Evolutionary conservation across 2,888 invertebrate genomes (phyloP).

Genomic region (Stramonita haemastoma): DNA sequence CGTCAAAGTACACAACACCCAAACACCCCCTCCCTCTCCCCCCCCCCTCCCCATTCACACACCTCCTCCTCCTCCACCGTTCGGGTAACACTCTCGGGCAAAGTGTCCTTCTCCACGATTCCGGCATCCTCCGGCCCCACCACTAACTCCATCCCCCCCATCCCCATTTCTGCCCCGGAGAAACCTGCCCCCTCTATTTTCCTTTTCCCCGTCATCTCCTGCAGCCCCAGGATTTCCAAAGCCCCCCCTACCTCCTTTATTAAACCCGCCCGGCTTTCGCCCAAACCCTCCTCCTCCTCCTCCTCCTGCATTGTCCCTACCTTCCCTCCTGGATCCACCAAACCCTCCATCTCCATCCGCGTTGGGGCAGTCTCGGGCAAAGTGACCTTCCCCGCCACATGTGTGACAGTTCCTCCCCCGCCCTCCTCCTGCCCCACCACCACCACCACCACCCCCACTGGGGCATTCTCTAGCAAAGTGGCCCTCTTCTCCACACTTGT

Average conservation of each 20-base stretch:
- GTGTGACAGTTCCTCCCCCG: constrained; percentile 62
- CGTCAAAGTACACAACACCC: too few relatives aligned
- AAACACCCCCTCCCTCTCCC: too few relatives aligned
- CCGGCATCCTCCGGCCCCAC: constrained; percentile 24
- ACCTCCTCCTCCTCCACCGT: constrained; percentile 15
- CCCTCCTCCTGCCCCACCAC: constrained; percentile 44
- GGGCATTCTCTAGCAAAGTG: constrained; percentile 66
- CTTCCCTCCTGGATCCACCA: background rate
- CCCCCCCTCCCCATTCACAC: too few relatives aligned
- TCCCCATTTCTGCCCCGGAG: background rate
- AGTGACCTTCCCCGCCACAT: constrained; percentile 70
- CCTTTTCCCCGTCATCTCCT: constrained; percentile 57
- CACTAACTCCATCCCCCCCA: background rate
- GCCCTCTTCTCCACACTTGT: constrained; percentile 70
- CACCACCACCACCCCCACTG: constrained; percentile 54
- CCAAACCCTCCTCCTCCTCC: constrained; percentile 63
- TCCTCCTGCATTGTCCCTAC: constrained; percentile 61
- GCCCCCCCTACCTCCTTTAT: background rate
- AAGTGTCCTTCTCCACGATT: constrained; percentile 47
- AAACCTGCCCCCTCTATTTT: background rate
- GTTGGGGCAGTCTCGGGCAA: constrained; percentile 68
- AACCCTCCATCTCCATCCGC: constrained; percentile 46
- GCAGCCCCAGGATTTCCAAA: constrained; percentile 56
- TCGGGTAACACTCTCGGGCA: constrained; percentile 45
- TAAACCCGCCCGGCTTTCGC: background rate